These are phyloP conservation scores for Brachylomia viminalis DNA, from an alignment of 2,888 invertebrate genomes.

Conservation along the genomic window DNA sequence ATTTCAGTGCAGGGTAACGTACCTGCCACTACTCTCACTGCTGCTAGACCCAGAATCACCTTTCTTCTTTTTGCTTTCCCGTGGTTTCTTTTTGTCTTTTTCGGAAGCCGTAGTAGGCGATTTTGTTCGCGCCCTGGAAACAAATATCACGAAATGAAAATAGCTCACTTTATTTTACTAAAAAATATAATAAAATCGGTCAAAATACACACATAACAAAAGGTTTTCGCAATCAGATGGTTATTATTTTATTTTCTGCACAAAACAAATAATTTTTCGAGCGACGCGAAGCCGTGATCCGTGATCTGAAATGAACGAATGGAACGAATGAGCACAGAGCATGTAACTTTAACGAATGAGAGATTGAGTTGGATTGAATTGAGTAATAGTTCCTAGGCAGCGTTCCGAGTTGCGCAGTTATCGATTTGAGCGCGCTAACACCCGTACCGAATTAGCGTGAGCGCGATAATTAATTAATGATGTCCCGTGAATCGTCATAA, in stretches of 20 bases:
- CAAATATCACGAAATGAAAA: constrained; percentile 20
- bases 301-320: constrained; percentile 37
- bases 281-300: constrained; percentile 40
- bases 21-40: constrained; percentile 95
- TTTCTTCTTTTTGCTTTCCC: constrained; percentile 91
- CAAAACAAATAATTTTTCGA: constrained; percentile 25
- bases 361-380: background rate
- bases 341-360: constrained; percentile 38
- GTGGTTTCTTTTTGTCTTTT: constrained; percentile 93
- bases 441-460: too few relatives aligned
- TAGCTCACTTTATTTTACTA: background rate
- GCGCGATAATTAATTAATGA: too few relatives aligned
- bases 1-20: constrained; percentile 14
- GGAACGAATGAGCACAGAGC: too few relatives aligned
- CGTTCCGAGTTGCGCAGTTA: too few relatives aligned
- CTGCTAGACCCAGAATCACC: constrained; percentile 94
- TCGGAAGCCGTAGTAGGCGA: constrained; percentile 93
- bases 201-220: constrained; percentile 49
- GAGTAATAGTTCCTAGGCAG: too few relatives aligned
- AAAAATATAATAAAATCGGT: background rate
- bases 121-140: constrained; percentile 93
- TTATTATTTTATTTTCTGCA: constrained; percentile 6
- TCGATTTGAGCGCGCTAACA: too few relatives aligned
- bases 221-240: background rate
- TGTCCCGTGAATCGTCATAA: too few relatives aligned